Percentiles rank a stretch among this genome's conserved stretches.
Conservation (phyloP, 2,797 vertebrate species). For the Coilia nasus region DNA sequence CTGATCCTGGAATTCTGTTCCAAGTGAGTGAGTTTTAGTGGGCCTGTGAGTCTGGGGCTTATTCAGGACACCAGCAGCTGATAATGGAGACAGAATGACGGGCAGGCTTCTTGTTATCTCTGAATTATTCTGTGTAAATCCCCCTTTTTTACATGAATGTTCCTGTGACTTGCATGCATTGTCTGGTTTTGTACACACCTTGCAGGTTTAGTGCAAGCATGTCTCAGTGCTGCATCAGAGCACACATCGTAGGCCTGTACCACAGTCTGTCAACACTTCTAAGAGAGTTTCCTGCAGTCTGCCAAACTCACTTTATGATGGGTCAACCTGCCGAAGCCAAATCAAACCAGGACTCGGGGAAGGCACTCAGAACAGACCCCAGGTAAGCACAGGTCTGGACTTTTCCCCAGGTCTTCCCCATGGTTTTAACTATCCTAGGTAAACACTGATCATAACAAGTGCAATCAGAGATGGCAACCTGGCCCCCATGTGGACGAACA, state of each 20-base stretch:
- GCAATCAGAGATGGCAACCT: too few species aligned
- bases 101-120: neutral
- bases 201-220: slow-evolving; percentile 67
- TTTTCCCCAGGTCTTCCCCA: neutral
- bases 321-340: slow-evolving; percentile 59
- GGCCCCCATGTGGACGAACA: too few species aligned
- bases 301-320: slow-evolving; percentile 70
- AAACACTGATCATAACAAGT: too few species aligned
- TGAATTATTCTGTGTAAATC: neutral
- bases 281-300: slow-evolving; percentile 66
- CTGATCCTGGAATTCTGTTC: slow-evolving; percentile 75
- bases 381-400: slow-evolving; percentile 58
- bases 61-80: neutral
- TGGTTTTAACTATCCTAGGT: too few species aligned
- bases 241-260: slow-evolving; percentile 71
- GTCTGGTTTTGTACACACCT: neutral
- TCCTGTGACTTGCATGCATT: neutral
- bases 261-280: slow-evolving; percentile 68
- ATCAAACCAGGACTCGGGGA: slow-evolving; percentile 52
- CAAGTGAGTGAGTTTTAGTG: slow-evolving; percentile 62
- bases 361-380: slow-evolving; percentile 58
- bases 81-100: too few species aligned
- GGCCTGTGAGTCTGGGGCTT: neutral
- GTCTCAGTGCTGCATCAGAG: slow-evolving; percentile 66
- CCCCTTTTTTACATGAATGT: neutral